Conservation (phyloP, 2,797 vertebrate genomes). For the Channallabes apus region DNA sequence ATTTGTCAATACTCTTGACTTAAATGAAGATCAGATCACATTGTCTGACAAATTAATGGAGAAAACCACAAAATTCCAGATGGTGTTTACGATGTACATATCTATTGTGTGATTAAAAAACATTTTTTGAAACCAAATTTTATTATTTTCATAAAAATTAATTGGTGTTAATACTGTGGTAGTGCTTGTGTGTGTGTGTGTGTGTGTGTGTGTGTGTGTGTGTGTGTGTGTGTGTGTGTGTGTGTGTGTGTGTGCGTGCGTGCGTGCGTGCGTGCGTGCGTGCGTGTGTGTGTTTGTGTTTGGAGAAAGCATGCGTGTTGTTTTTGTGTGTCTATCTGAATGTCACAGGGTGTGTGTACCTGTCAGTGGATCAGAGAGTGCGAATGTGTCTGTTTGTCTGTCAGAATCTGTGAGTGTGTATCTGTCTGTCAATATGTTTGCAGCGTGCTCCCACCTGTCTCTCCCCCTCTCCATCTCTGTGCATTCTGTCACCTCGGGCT, state of each 20-base stretch:
- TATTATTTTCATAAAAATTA: too few relatives aligned
- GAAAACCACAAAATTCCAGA: too few relatives aligned
- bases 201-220: not conserved
- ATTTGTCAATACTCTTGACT: too few relatives aligned
- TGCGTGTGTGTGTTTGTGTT: constrained; percentile 29
- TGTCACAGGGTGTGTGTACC: constrained; percentile 43
- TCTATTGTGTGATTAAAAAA: not conserved
- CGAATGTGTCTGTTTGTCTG: constrained; percentile 41
- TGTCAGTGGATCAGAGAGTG: constrained; percentile 40
- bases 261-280: constrained; percentile 11
- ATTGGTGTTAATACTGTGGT: not conserved
- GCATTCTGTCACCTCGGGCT: constrained; percentile 35
- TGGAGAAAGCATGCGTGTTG: not conserved
- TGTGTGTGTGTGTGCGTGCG: not conserved
- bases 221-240: not conserved
- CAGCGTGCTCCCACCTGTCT: constrained; percentile 35
- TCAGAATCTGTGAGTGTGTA: constrained; percentile 45
- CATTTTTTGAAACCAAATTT: not conserved
- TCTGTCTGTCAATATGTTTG: constrained; percentile 51
- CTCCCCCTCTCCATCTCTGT: not conserved
- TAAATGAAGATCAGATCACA: too few relatives aligned
- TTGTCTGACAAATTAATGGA: too few relatives aligned
- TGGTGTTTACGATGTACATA: not conserved
- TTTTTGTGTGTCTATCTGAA: constrained; percentile 8
- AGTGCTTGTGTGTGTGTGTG: constrained; percentile 1